Evolutionary conservation across 2,797 vertebrate species (phyloP).

Genomic region (Smutsia temminckii): DNA sequence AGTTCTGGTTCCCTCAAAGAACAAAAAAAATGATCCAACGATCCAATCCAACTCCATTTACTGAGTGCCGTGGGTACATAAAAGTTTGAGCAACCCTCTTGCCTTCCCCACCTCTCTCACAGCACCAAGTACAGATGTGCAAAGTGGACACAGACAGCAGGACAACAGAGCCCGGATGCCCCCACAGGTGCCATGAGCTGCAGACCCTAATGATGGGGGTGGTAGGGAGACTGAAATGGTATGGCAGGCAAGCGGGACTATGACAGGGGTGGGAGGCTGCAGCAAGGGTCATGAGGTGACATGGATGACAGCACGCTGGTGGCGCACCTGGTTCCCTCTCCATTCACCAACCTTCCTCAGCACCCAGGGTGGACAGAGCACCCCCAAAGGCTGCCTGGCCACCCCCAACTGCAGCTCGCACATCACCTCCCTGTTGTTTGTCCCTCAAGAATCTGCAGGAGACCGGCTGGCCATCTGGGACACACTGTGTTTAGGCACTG

Average conservation of each 20-base stretch:
- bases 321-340: too few species aligned
- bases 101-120: neutral
- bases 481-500: neutral
- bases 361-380: neutral
- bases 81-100: neutral
- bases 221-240: neutral
- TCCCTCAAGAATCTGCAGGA: neutral
- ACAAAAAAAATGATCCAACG: neutral
- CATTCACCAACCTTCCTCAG: neutral
- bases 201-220: neutral
- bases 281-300: neutral
- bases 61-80: neutral
- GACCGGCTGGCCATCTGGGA: neutral
- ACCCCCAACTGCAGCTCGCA: too few species aligned
- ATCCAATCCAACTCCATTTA: neutral
- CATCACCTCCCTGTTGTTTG: neutral
- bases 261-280: too few species aligned
- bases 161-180: neutral
- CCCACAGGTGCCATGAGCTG: neutral
- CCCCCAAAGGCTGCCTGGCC: neutral
- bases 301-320: neutral
- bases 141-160: neutral
- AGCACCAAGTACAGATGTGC: neutral
- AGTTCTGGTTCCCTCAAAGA: neutral
- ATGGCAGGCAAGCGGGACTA: neutral